Conservation (phyloP, 2,113 vertebrate genomes). For the Callocephalon fimbriatum region DNA sequence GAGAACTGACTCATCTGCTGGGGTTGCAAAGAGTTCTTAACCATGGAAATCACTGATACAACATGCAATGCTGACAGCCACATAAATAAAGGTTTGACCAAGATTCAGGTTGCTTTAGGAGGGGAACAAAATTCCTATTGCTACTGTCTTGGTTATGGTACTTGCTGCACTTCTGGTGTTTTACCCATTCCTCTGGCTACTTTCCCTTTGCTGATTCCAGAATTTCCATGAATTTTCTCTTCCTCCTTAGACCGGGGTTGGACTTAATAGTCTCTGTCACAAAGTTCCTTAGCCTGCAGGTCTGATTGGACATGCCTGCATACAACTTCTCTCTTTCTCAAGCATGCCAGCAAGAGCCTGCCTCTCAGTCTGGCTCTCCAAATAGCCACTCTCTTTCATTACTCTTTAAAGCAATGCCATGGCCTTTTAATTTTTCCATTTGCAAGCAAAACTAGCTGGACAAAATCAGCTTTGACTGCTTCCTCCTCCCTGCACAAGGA, state of each 20-base stretch:
- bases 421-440: slow-evolving; percentile 25
- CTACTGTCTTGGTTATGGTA: neutral
- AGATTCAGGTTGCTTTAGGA: neutral
- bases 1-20: neutral
- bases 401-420: neutral
- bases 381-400: slow-evolving; percentile 9
- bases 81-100: neutral
- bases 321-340: neutral
- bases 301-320: neutral
- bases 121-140: neutral
- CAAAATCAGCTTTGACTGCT: slow-evolving; percentile 43
- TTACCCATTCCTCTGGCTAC: neutral
- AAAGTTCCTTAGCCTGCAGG: neutral
- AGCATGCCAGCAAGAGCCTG: neutral
- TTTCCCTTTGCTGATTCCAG: neutral
- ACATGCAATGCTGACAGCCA: neutral
- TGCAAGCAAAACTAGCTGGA: neutral
- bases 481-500: neutral
- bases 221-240: neutral
- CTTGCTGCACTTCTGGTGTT: neutral
- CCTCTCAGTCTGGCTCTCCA: neutral
- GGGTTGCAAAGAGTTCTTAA: neutral
- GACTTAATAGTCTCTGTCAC: neutral
- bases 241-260: neutral
- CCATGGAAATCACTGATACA: neutral